These are phyloP conservation scores for Hydrotaea cyrtoneurina DNA, from an alignment of 2,888 invertebrate genomes.

Conservation along the genomic window DNA sequence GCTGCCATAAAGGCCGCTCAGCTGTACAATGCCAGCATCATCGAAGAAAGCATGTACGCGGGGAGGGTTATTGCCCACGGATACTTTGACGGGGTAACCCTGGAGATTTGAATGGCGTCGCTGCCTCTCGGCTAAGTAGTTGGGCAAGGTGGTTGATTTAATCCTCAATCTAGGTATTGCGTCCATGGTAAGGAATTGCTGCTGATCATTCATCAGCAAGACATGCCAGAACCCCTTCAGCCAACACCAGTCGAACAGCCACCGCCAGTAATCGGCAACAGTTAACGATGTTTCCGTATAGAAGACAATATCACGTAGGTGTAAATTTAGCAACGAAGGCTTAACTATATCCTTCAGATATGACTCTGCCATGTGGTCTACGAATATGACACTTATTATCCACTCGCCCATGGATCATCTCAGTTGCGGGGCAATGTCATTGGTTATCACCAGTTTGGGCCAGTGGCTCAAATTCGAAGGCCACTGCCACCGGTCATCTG, in stretches of 20 bases:
- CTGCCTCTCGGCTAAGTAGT: neutral
- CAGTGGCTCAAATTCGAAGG: too few relatives aligned
- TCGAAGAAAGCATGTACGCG: neutral
- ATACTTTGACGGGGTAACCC: neutral
- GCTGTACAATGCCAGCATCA: neutral
- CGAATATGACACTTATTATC: neutral
- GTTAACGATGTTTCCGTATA: neutral
- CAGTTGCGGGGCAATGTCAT: neutral
- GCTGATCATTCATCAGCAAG: neutral
- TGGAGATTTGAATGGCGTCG: neutral
- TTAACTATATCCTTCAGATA: neutral
- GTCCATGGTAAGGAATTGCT: neutral
- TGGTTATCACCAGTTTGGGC: neutral
- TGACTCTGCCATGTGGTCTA: neutral
- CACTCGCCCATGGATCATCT: neutral
- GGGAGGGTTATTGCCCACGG: constrained; percentile 5
- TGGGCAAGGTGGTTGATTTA: neutral
- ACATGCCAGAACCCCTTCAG: neutral
- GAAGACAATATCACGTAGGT: neutral
- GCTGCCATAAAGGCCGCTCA: neutral
- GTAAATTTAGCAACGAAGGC: neutral
- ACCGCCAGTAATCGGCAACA: too few relatives aligned
- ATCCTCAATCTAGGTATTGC: neutral
- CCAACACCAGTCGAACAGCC: neutral
- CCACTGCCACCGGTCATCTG: neutral